Evolutionary conservation across 2,797 vertebrate genomes (phyloP), one percentile per base, ranked within the genome.

Genomic region (Pipistrellus pipistrellus): DNA sequence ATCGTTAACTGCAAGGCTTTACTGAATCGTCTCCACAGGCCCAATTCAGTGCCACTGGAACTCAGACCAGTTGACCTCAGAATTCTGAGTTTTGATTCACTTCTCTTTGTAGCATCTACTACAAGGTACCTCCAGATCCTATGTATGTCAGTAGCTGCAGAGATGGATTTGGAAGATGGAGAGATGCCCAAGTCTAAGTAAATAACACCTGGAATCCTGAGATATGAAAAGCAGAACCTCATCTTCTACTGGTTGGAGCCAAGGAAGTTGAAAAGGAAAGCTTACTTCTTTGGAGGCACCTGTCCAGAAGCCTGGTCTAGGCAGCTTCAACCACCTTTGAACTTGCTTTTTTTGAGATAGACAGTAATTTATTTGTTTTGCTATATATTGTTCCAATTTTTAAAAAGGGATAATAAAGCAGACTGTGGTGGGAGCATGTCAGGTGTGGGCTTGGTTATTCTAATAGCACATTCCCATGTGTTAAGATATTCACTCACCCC

Each of bases 61-160:
- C 57, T 76, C 78, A 90, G 38, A 23, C 20, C 66, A 25, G 8
- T 0, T 32, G 20, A 83, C 2, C 2, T 66, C 27, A 41, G 38
- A 44, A 9, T 73, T 83, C 32, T 32, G 7, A 20, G 0, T 83
- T 84, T n/a, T 91, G 68, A 97, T 25, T 76, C 46, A 10, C 66
- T 72, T 90, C 21, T 94, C 96, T 97, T 76, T 94, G 53, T 94
- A 99, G 99, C 98, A 15, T 98, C 98, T 4, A 96, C 92, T 1
- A 99, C 99, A 4, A 0, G 98, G 46, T 87, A 99, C 75, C 98
- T 99, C 93, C 99, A 99, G 98, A 98, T 99, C 73, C 97, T 99
- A 48, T 99, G 99, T 97, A 98, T 85, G 97, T 99, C 98, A 3
- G 99, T 99, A 69, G 92, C 99, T 97, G 99, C 99, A 0, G 99